These are phyloP conservation scores for Pseudobourletiella spinata DNA, from an alignment of 1,140 invertebrate genomes.

Conservation along the genomic window DNA sequence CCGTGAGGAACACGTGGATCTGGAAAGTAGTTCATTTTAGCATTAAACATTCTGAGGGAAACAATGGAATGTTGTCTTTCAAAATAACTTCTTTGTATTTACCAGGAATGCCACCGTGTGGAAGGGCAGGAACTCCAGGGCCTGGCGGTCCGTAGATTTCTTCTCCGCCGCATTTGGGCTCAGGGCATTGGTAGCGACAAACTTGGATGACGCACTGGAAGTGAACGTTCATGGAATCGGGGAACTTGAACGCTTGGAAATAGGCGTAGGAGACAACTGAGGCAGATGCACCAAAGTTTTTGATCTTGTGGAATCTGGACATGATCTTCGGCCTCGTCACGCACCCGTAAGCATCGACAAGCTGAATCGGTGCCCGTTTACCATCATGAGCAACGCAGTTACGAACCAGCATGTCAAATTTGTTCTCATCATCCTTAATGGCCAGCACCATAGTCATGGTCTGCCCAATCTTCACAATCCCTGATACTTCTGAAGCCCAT, in stretches of 20 bases:
- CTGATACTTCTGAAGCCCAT: constrained; percentile 87
- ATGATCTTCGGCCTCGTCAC: constrained; percentile 88
- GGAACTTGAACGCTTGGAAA: constrained; percentile 95
- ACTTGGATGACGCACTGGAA: constrained; percentile 95
- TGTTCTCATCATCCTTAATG: constrained; percentile 90
- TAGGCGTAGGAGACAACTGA: constrained; percentile 89
- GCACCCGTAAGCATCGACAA: constrained; percentile 85
- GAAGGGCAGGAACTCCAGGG: constrained; percentile 9
- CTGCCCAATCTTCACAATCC: constrained; percentile 89
- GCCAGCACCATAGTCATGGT: constrained; percentile 94
- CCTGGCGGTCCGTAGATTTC: constrained; percentile 61
- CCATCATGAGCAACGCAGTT: constrained; percentile 92
- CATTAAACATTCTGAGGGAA: neutral
- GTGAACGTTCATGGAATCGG: constrained; percentile 93
- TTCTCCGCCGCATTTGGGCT: constrained; percentile 68
- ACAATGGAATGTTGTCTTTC: neutral
- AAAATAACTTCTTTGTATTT: constrained; percentile 7
- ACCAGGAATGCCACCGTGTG: constrained; percentile 33
- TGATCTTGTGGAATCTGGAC: constrained; percentile 87
- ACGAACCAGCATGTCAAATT: constrained; percentile 87
- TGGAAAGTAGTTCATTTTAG: constrained; percentile 40
- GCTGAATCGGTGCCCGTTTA: constrained; percentile 79
- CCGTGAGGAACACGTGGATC: constrained; percentile 69
- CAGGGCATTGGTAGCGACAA: constrained; percentile 83
- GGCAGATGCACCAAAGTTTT: constrained; percentile 87